Percentiles rank a stretch among this genome's conserved stretches.
Evolutionary conservation across 2,888 invertebrate species (phyloP).

Genomic region (Gymnocheta viridis): DNA sequence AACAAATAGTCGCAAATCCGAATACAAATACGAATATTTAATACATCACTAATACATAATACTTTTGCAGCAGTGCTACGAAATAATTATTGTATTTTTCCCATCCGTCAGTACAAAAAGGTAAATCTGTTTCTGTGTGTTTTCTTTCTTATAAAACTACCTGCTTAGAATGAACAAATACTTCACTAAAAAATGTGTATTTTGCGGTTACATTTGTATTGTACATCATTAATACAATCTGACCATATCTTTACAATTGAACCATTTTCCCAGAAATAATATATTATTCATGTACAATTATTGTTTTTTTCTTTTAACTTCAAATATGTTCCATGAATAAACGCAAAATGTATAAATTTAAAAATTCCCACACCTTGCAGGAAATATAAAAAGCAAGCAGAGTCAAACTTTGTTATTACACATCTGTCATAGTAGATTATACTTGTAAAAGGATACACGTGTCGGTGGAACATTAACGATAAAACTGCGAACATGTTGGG

Average conservation of each 20-base stretch:
- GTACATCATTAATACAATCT: no score
- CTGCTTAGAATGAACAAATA: no score
- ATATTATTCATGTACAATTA: not conserved
- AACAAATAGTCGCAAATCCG: no score
- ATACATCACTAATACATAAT: no score
- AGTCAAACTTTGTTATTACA: not conserved
- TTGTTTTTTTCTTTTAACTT: not conserved
- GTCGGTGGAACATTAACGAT: not conserved
- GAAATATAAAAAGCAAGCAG: not conserved
- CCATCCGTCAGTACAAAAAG: no score
- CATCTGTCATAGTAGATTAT: slow-evolving; percentile 3
- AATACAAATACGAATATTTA: no score
- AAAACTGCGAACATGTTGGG: not conserved
- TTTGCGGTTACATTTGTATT: no score
- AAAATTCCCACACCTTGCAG: not conserved
- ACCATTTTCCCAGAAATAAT: not conserved
- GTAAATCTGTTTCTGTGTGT: no score
- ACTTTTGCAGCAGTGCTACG: no score
- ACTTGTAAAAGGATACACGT: not conserved
- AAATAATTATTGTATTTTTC: no score
- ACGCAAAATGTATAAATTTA: not conserved
- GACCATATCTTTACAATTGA: not conserved
- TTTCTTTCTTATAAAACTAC: no score
- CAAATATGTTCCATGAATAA: not conserved
- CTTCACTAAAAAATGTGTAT: no score